Percentiles rank a stretch among this genome's conserved stretches.
Conservation (phyloP, 1,140 invertebrate genomes). For the Hormaphis cornu region DNA sequence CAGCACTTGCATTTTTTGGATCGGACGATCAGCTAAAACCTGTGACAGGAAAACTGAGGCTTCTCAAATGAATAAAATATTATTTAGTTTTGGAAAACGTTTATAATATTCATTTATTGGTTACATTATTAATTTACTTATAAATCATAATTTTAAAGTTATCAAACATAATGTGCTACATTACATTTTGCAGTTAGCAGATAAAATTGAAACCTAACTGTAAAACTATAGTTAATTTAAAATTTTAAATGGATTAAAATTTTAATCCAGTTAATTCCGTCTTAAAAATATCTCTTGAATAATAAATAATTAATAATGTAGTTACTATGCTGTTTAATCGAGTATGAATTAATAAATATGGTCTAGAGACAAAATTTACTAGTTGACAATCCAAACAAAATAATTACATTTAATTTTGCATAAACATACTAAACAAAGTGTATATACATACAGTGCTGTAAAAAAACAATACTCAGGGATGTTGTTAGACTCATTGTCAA, state of each 20-base stretch:
- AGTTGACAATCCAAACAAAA: background rate
- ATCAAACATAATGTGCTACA: constrained; percentile 7
- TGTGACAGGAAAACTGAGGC: constrained; percentile 11
- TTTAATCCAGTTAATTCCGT: constrained; percentile 9
- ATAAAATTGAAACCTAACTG: background rate
- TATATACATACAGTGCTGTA: constrained; percentile 10
- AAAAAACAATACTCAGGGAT: background rate
- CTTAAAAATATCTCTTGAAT: background rate
- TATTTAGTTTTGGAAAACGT: background rate
- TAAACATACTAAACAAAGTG: background rate
- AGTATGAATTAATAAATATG: background rate
- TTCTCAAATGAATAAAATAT: constrained; percentile 5
- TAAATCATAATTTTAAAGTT: background rate
- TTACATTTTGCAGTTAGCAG: background rate
- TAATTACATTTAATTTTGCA: constrained; percentile 1
- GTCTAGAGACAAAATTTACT: constrained; percentile 11
- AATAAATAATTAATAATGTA: background rate
- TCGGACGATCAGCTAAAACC: background rate
- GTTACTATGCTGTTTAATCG: background rate
- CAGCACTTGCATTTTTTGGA: constrained; percentile 18
- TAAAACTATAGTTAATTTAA: background rate
- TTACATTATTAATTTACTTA: constrained; percentile 9
- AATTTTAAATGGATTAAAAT: background rate
- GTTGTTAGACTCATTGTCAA: constrained; percentile 13
- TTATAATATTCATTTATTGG: background rate